Percentiles rank a stretch among this genome's conserved stretches.
Conservation (phyloP, 2,888 invertebrate genomes). For the Xestia xanthographa region DNA sequence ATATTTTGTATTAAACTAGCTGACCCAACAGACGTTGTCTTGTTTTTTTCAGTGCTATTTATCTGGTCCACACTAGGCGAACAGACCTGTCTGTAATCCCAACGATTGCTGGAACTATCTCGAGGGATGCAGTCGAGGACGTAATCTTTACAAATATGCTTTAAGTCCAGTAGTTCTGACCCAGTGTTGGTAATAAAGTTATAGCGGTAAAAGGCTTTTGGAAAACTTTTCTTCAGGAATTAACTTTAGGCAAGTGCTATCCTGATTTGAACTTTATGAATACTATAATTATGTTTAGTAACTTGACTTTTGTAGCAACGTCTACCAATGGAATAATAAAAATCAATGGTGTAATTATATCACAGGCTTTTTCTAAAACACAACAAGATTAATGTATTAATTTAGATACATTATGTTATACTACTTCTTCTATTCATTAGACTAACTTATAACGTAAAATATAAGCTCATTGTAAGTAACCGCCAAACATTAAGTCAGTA, state of each 20-base stretch:
- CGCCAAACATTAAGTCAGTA: neutral
- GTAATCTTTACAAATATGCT: neutral
- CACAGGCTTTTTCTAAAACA: too few species aligned
- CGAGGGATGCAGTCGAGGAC: neutral
- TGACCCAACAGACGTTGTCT: too few species aligned
- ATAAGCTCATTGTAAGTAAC: neutral
- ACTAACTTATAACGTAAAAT: neutral
- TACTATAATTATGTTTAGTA: too few species aligned
- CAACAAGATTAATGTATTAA: too few species aligned
- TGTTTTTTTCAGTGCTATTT: too few species aligned
- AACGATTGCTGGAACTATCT: neutral
- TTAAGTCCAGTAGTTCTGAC: neutral
- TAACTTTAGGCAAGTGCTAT: neutral
- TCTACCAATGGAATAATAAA: too few species aligned
- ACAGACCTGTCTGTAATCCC: neutral
- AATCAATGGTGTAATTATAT: too few species aligned
- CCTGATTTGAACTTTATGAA: neutral
- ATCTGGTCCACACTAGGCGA: neutral
- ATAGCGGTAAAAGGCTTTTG: neutral
- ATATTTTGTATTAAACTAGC: neutral
- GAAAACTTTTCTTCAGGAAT: neutral
- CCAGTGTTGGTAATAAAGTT: neutral
- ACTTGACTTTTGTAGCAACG: too few species aligned
- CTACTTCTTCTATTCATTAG: neutral
- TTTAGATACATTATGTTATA: too few species aligned